phyloP scores from a whole-genome alignment of 2,888 invertebrate species.

The Clostera curtula region DNA sequence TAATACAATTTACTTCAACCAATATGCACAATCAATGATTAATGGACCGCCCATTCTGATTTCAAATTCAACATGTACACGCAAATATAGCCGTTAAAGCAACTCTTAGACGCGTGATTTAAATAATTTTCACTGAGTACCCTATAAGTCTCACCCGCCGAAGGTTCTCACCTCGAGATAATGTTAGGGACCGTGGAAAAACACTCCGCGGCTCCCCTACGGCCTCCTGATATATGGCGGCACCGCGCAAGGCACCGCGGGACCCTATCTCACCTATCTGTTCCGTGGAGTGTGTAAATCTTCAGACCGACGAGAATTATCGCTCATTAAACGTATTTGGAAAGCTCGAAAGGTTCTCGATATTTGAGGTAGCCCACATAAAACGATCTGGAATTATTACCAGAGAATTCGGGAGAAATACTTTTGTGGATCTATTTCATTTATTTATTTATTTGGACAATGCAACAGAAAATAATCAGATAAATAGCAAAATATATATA shows the following conservation, averaged over 20 bases:
- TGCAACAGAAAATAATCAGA: too few relatives aligned
- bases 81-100: slow-evolving; percentile 1
- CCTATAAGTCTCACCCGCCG: slow-evolving; percentile 14
- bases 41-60: neutral
- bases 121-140: neutral
- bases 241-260: slow-evolving; percentile 8
- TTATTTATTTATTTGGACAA: too few relatives aligned
- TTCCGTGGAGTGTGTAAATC: slow-evolving; percentile 24
- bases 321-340: slow-evolving; percentile 15
- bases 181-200: slow-evolving; percentile 25
- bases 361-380: too few relatives aligned
- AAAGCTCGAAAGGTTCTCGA: neutral
- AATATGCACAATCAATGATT: neutral
- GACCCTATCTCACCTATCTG: slow-evolving; percentile 10
- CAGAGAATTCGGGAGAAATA: too few relatives aligned
- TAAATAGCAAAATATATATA: too few relatives aligned
- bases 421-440: too few relatives aligned
- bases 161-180: slow-evolving; percentile 21
- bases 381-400: too few relatives aligned
- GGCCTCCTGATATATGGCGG: slow-evolving; percentile 29
- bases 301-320: slow-evolving; percentile 20
- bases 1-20: neutral
- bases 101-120: slow-evolving; percentile 1
- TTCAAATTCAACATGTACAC: neutral
- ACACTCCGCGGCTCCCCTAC: slow-evolving; percentile 17